These are phyloP conservation scores for Zelostemma sp. DNA, from an alignment of 1,140 invertebrate species.

Conservation along the genomic window DNA sequence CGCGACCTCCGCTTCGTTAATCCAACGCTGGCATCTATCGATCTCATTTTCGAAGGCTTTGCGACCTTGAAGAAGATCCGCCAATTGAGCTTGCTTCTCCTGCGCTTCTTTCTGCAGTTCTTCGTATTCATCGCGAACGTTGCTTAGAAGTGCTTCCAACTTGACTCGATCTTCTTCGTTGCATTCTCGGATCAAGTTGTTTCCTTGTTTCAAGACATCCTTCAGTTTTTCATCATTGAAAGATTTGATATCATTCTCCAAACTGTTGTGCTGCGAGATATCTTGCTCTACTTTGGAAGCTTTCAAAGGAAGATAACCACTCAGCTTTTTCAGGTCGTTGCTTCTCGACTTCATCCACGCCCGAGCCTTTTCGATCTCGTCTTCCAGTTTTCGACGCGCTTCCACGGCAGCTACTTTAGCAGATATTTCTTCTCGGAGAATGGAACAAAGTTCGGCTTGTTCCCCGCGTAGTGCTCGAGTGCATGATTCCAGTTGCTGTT, in stretches of 20 bases:
- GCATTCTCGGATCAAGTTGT: constrained; percentile 84
- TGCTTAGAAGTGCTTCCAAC: constrained; percentile 77
- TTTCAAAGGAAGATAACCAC: constrained; percentile 81
- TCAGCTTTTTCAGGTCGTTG: constrained; percentile 81
- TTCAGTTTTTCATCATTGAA: constrained; percentile 83
- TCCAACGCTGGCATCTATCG: constrained; percentile 85
- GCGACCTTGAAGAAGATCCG: constrained; percentile 80
- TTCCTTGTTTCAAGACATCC: constrained; percentile 82
- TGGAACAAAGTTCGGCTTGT: constrained; percentile 78
- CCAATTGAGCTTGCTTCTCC: constrained; percentile 80
- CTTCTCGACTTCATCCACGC: constrained; percentile 84
- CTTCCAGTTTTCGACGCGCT: constrained; percentile 81
- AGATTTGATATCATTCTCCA: constrained; percentile 81
- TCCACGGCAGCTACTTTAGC: constrained; percentile 76
- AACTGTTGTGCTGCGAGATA: constrained; percentile 78
- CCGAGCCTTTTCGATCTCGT: constrained; percentile 81
- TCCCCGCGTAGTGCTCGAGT: constrained; percentile 77
- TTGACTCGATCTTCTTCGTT: constrained; percentile 77
- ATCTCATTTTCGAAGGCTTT: constrained; percentile 85
- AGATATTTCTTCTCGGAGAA: constrained; percentile 81
- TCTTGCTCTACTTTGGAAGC: constrained; percentile 83
- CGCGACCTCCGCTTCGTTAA: constrained; percentile 88
- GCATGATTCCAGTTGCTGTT: constrained; percentile 78
- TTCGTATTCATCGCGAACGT: constrained; percentile 78
- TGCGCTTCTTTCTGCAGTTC: constrained; percentile 78